Percentiles rank a stretch among this genome's conserved stretches.
phyloP scores from a whole-genome alignment of 2,888 invertebrate species.

The Noctuana brunneofusca region DNA sequence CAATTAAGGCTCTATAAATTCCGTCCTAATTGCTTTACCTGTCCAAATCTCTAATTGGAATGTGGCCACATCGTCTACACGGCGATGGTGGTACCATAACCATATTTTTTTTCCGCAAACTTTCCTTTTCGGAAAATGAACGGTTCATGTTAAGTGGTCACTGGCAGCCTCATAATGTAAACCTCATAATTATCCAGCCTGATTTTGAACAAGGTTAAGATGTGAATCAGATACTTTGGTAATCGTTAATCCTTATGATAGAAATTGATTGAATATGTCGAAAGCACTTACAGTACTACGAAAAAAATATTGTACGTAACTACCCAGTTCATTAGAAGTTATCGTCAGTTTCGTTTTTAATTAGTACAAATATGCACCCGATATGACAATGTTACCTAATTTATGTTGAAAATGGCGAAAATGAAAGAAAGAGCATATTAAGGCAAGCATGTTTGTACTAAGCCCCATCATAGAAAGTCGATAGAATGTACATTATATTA shows the following conservation, averaged over 20 bases:
- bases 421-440: no score
- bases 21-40: conserved; percentile 59
- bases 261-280: background rate
- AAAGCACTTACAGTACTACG: background rate
- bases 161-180: background rate
- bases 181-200: background rate
- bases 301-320: background rate
- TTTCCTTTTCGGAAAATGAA: conserved; percentile 62
- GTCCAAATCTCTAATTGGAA: conserved; percentile 64
- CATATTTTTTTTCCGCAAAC: conserved; percentile 72
- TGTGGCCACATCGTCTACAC: conserved; percentile 51
- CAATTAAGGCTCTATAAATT: conserved; percentile 62
- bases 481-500: no score
- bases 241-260: no score
- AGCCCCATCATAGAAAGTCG: background rate
- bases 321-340: background rate
- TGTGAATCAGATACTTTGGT: no score
- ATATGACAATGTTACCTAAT: background rate
- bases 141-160: conserved; percentile 17
- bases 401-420: background rate
- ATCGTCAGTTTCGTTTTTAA: background rate
- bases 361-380: conserved; percentile 1
- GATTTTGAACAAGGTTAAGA: background rate
- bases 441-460: background rate
- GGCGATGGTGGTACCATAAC: conserved; percentile 55